phyloP scores from a whole-genome alignment of 2,797 vertebrate species.

The Mormyrops boulengeri region DNA sequence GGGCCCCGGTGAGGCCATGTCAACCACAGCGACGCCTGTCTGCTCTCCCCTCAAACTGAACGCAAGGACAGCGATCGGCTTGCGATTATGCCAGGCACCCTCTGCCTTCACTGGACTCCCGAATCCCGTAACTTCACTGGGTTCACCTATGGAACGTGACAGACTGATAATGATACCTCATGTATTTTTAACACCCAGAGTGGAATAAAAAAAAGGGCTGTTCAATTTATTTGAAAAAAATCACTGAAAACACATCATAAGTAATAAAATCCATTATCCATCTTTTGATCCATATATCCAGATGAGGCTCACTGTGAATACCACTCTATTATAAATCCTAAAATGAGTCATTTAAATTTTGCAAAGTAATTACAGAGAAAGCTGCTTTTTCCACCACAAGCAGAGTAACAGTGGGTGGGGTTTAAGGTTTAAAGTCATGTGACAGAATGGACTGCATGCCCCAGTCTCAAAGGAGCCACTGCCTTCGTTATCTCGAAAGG shows the following conservation, averaged over 20 bases:
- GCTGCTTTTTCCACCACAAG: neutral
- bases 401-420: neutral
- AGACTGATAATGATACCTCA: neutral
- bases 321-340: neutral
- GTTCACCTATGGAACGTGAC: neutral
- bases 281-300: neutral
- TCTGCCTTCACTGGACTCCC: neutral
- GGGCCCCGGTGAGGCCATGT: neutral
- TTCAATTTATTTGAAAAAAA: neutral
- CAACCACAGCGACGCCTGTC: neutral
- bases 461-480: neutral
- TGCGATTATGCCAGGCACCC: neutral
- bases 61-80: neutral
- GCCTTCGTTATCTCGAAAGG: neutral
- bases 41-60: neutral
- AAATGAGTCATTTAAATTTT: neutral
- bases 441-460: neutral
- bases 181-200: neutral
- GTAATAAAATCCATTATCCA: neutral
- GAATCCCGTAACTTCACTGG: neutral
- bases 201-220: neutral
- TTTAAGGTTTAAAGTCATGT: neutral
- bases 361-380: neutral
- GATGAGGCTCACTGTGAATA: neutral
- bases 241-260: neutral